Conservation (phyloP, 2,888 invertebrate genomes). For the Hyles lineata region DNA sequence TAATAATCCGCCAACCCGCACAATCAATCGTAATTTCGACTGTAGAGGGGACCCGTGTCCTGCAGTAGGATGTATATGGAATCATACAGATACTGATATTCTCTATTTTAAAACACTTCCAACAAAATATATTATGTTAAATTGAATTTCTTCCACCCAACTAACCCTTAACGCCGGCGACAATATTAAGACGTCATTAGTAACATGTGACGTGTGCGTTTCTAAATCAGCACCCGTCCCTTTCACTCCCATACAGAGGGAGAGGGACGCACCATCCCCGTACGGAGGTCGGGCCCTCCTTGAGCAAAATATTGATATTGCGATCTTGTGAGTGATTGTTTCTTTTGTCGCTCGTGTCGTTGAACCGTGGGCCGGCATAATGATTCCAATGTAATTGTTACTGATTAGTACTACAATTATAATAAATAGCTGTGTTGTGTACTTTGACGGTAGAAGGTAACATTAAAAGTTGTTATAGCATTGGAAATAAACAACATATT, state of each 20-base stretch:
- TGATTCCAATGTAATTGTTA: background rate
- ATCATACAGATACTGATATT: too few relatives aligned
- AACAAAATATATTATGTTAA: background rate
- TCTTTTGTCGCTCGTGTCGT: background rate
- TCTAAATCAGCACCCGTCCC: conserved; percentile 60
- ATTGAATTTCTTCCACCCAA: background rate
- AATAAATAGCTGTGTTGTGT: background rate
- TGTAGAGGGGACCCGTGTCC: too few relatives aligned
- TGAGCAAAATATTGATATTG: conserved; percentile 16
- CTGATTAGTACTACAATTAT: too few relatives aligned
- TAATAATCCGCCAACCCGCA: too few relatives aligned
- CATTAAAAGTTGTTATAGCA: too few relatives aligned
- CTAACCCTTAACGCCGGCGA: conserved; percentile 64
- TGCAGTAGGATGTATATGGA: background rate
- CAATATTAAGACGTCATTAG: conserved; percentile 71
- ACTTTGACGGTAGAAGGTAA: background rate
- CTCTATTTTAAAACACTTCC: background rate
- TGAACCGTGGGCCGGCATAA: background rate
- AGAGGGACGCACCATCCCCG: conserved; percentile 47
- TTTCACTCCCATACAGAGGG: conserved; percentile 48
- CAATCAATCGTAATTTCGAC: too few relatives aligned
- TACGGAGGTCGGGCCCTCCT: conserved; percentile 37
- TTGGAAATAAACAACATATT: too few relatives aligned
- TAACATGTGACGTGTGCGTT: conserved; percentile 74
- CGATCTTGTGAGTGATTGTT: conserved; percentile 18